A percentile compares a stretch with the other conserved stretches of the same genome.
Conservation (phyloP, 1,140 invertebrate genomes). For the Rhagoletis pomonella region DNA sequence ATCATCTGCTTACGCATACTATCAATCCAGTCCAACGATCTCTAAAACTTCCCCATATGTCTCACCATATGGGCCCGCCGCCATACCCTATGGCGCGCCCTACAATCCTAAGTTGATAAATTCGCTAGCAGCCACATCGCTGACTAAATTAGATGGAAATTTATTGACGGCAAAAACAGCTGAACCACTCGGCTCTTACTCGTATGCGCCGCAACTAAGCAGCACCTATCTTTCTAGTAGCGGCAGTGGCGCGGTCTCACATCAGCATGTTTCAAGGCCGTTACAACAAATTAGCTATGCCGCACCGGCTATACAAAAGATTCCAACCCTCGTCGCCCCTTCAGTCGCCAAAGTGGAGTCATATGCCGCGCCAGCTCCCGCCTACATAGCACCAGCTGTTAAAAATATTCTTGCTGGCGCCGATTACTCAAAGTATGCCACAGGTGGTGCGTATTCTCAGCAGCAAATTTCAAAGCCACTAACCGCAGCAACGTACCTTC, state of each 20-base stretch:
- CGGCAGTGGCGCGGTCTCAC: neutral
- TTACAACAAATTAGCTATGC: conserved; percentile 9
- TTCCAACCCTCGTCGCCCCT: conserved; percentile 37
- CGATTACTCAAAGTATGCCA: neutral
- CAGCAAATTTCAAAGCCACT: conserved; percentile 57
- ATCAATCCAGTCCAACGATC: conserved; percentile 65
- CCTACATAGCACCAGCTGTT: conserved; percentile 54
- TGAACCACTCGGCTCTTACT: conserved; percentile 37
- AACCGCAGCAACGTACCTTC: conserved; percentile 6
- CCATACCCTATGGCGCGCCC: conserved; percentile 46
- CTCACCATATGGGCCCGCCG: conserved; percentile 57
- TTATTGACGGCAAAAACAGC: conserved; percentile 37
- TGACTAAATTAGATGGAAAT: conserved; percentile 42
- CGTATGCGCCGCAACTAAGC: conserved; percentile 64
- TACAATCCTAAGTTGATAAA: conserved; percentile 12
- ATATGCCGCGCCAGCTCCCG: conserved; percentile 32
- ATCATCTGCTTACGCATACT: conserved; percentile 61
- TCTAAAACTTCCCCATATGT: conserved; percentile 68
- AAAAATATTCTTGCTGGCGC: neutral
- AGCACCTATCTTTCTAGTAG: conserved; percentile 63
- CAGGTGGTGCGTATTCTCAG: conserved; percentile 55
- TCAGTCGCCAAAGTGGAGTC: conserved; percentile 18
- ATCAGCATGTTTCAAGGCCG: conserved; percentile 53
- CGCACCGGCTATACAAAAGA: neutral
- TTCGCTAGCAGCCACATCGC: neutral